phyloP scores from a whole-genome alignment of 1,140 invertebrate species.

The Macrocentrus cingulum region DNA sequence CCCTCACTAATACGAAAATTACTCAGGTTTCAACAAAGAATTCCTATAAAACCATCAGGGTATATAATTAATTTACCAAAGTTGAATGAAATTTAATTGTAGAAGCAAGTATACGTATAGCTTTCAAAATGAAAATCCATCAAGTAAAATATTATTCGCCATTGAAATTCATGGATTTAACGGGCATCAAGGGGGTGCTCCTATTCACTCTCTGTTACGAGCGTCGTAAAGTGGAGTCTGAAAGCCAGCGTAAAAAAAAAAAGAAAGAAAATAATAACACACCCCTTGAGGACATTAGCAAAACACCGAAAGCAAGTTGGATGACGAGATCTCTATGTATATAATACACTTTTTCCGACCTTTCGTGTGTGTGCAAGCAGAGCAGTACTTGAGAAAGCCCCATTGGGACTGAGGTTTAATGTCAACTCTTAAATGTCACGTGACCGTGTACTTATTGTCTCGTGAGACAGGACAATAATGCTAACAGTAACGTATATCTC shows the following conservation, averaged over 20 bases:
- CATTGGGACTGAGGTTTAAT: slow-evolving; percentile 40
- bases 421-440: slow-evolving; percentile 56
- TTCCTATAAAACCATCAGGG: no score
- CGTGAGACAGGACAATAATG: slow-evolving; percentile 35
- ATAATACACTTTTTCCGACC: slow-evolving; percentile 14
- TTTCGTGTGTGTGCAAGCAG: not conserved
- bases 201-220: not conserved
- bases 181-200: no score
- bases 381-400: slow-evolving; percentile 7
- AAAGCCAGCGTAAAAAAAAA: slow-evolving; percentile 4
- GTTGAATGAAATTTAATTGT: no score
- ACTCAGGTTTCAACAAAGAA: no score
- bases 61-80: no score
- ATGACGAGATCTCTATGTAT: slow-evolving; percentile 31
- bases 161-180: no score
- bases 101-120: no score
- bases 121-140: no score
- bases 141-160: no score
- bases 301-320: slow-evolving; percentile 46
- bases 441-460: slow-evolving; percentile 49
- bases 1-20: no score
- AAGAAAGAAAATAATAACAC: not conserved
- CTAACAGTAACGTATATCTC: slow-evolving; percentile 29
- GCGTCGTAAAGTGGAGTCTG: not conserved
- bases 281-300: slow-evolving; percentile 49